Conservation (phyloP, 2,888 invertebrate genomes). For the Caenorhabditis sulstoni region DNA sequence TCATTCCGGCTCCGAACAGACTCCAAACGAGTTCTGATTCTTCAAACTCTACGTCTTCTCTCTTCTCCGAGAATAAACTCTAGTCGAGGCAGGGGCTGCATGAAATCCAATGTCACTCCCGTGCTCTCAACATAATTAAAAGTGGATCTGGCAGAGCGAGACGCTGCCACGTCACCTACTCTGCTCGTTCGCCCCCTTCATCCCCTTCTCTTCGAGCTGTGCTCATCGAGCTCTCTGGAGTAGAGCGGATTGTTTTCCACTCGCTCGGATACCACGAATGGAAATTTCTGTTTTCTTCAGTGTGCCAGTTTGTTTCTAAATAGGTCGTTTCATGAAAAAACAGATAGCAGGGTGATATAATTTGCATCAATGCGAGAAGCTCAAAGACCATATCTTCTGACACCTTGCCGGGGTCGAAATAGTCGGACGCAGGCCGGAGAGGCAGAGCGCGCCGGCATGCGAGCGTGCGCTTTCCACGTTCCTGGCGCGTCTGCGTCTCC, state of each 20-base stretch:
- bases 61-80: too few species aligned
- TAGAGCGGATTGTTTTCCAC: neutral
- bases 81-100: too few species aligned
- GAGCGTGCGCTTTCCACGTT: constrained; percentile 59
- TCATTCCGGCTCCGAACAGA: too few species aligned
- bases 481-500: constrained; percentile 37
- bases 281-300: too few species aligned
- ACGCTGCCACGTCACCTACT: too few species aligned
- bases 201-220: neutral
- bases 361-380: constrained; percentile 37
- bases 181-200: neutral
- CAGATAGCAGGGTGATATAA: constrained; percentile 16
- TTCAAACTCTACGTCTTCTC: too few species aligned
- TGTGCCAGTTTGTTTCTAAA: too few species aligned
- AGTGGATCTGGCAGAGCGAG: neutral
- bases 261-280: neutral
- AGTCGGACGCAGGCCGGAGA: constrained; percentile 19
- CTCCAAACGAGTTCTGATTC: too few species aligned
- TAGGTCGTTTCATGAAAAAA: too few species aligned
- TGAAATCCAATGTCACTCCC: too few species aligned
- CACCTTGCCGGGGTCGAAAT: constrained; percentile 40
- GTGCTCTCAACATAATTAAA: too few species aligned
- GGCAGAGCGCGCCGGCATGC: constrained; percentile 43
- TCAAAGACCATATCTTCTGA: constrained; percentile 47
- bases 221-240: neutral